Evolutionary conservation across 2,113 vertebrate genomes (phyloP), one percentile per base, ranked within the genome.

Genomic region (Arenaria interpres): DNA sequence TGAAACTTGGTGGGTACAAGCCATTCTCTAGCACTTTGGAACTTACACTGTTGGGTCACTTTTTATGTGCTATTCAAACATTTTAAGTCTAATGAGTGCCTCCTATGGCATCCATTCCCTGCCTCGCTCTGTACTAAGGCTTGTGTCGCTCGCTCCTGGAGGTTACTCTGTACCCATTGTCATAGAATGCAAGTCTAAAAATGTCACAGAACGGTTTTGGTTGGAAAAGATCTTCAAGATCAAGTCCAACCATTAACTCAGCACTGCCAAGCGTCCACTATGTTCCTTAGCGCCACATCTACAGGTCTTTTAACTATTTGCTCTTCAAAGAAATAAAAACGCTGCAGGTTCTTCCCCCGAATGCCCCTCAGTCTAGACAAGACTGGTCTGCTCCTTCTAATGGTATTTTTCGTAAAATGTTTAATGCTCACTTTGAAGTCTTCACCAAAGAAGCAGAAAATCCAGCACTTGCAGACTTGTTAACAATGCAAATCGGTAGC

Each of bases 401-500:
- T 2, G 54, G 28, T 60, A 43, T 2, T 35, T 18, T 51, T 17
- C 18, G 27, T 2, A 12, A 16, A 11, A 21, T 4, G 1, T 53
- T 92, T 48, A 71, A 67, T 4, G 24, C 59, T 23, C 25, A 28
- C 19, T 85, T 68, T 39, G 5, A 92, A 86, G 33, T 14, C 53
- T 51, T 79, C 4, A 3, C 32, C 63, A 63, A 60, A 78, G 27
- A 56, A 62, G 23, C 1, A 53, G 16, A 35, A 85, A 41, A 92
- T 21, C 9, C 51, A 72, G 39, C 50, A 62, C 22, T 28, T 3
- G 0, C 43, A 74, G 69, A 41, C 24, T 53, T 81, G 14, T 37
- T 39, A 69, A 37, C 33, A 59, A 37, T 0, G 1, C 33, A 85
- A 25, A 62, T 14, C 46, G 27, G 10, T 17, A 20, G 6, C 0